Conservation (phyloP, 2,797 vertebrate genomes). For the Microchirus variegatus region DNA sequence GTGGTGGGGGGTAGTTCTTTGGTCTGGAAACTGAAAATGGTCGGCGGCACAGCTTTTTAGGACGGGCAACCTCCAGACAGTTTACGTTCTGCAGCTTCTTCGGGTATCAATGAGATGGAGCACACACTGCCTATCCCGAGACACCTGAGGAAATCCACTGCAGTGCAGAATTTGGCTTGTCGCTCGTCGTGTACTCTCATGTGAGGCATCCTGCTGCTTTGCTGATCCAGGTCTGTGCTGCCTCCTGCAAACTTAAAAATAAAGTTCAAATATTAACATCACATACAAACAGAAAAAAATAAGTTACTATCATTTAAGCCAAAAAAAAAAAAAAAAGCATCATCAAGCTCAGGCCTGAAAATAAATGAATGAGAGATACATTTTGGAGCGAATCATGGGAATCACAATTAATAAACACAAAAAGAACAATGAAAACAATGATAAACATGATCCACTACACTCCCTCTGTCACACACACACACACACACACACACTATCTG, state of each 20-base stretch:
- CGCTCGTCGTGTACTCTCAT: constrained; percentile 9
- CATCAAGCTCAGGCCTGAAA: not conserved
- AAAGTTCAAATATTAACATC: constrained; percentile 13
- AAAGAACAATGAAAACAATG: no score
- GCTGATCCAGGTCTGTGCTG: constrained; percentile 10
- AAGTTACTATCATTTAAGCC: no score
- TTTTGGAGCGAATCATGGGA: no score
- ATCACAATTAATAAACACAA: not conserved
- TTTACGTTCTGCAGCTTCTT: constrained; percentile 20
- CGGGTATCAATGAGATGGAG: constrained; percentile 23
- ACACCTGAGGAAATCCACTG: constrained; percentile 60
- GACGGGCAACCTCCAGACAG: constrained; percentile 43
- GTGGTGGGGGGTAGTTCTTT: not conserved
- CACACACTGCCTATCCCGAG: not conserved
- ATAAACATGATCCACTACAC: no score
- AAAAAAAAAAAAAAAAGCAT: no score
- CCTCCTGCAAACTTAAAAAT: constrained; percentile 51
- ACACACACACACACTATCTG: constrained; percentile 6
- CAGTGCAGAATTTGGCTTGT: constrained; percentile 61
- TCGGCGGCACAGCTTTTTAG: constrained; percentile 32
- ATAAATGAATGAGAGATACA: no score
- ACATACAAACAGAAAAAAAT: no score
- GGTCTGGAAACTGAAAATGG: constrained; percentile 7
- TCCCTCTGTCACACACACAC: no score
- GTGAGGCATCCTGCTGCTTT: constrained; percentile 23